Evolutionary conservation across 2,797 vertebrate species (phyloP).

Genomic region (Esox lucius): DNA sequence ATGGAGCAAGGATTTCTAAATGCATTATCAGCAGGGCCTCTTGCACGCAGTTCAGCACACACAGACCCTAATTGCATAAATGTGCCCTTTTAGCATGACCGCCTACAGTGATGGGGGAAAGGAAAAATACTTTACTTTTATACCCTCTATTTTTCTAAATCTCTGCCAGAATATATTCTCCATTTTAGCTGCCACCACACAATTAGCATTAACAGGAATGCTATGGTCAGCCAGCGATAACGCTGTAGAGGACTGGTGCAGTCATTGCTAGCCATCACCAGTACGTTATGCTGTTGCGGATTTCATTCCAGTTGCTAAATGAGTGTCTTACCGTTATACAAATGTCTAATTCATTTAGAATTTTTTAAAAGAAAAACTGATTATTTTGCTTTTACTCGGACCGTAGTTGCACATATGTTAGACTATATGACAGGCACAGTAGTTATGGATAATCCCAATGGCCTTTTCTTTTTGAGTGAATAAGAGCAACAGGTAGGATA

Average conservation of each 20-base stretch:
- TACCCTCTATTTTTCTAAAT: constrained; percentile 14
- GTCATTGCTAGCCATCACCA: not conserved
- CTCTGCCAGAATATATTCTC: constrained; percentile 7
- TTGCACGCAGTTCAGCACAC: not conserved
- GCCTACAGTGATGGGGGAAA: constrained; percentile 4
- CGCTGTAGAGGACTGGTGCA: not conserved
- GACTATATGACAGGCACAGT: not conserved
- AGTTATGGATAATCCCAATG: too few species aligned
- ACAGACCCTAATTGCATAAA: constrained; percentile 12
- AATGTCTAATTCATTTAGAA: not conserved
- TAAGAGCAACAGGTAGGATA: too few species aligned
- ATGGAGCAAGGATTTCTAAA: not conserved
- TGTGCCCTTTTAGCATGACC: constrained; percentile 3
- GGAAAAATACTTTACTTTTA: constrained; percentile 16
- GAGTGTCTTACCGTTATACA: not conserved
- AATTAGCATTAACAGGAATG: constrained; percentile 17
- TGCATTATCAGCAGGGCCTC: not conserved
- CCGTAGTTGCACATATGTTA: not conserved
- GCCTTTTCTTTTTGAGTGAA: too few species aligned
- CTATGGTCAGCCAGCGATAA: constrained; percentile 7
- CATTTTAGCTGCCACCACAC: constrained; percentile 11
- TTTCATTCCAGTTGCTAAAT: not conserved
- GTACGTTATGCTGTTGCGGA: not conserved
- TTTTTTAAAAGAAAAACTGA: not conserved
- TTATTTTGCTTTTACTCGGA: not conserved